A percentile compares a stretch with the other conserved stretches of the same genome.
These are phyloP conservation scores for Neoscelio sp. DNA, from an alignment of 2,888 invertebrate genomes.

Conservation along the genomic window DNA sequence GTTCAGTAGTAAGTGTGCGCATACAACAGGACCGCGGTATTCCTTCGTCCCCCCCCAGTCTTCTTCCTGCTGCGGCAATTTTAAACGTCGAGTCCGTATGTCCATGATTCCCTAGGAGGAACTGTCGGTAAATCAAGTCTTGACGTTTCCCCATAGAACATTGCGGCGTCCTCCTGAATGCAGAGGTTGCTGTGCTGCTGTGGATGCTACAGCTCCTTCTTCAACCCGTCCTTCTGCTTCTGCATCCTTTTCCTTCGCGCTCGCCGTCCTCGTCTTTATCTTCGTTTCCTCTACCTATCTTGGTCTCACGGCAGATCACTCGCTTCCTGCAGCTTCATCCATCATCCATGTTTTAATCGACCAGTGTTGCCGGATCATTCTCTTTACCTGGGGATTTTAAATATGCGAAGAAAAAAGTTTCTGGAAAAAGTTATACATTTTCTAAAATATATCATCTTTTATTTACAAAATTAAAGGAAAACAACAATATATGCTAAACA, in stretches of 20 bases:
- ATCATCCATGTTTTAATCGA: slow-evolving; percentile 67
- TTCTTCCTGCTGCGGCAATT: slow-evolving; percentile 33
- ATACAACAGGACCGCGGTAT: slow-evolving; percentile 65
- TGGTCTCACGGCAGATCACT: slow-evolving; percentile 60
- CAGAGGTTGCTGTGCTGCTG: slow-evolving; percentile 63
- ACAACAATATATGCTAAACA: too few relatives aligned
- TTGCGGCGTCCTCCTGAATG: slow-evolving; percentile 62
- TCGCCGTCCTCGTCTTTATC: slow-evolving; percentile 61
- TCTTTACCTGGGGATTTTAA: slow-evolving; percentile 16
- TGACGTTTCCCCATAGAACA: slow-evolving; percentile 69
- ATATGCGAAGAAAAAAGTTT: too few relatives aligned
- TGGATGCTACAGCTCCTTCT: slow-evolving; percentile 55
- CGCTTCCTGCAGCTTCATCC: slow-evolving; percentile 67
- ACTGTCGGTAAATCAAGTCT: slow-evolving; percentile 69
- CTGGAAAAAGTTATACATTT: too few relatives aligned
- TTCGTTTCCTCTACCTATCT: slow-evolving; percentile 65
- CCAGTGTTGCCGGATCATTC: slow-evolving; percentile 66
- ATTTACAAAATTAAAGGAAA: too few relatives aligned
- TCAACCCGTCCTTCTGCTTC: slow-evolving; percentile 40
- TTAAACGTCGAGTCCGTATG: slow-evolving; percentile 54
- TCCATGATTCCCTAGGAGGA: slow-evolving; percentile 66
- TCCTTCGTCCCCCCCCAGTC: slow-evolving; percentile 61
- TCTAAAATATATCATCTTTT: too few relatives aligned
- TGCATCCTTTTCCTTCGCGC: slow-evolving; percentile 27
- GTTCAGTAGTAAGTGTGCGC: slow-evolving; percentile 54